Evolutionary conservation across 2,113 vertebrate genomes (phyloP).

Genomic region (Numenius arquata): DNA sequence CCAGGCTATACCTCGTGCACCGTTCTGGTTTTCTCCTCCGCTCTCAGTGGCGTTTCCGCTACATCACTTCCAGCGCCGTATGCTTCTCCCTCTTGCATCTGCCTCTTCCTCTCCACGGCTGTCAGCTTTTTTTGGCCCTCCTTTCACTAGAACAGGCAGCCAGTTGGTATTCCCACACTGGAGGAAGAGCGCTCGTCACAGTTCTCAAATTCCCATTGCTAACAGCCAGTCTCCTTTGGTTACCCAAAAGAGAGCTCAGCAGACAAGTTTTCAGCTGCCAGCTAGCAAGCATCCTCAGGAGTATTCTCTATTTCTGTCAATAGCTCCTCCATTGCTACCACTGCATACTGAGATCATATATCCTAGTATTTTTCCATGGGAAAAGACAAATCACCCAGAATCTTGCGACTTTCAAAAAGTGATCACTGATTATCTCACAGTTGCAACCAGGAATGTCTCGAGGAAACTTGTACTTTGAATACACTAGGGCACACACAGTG

Average conservation of each 20-base stretch:
- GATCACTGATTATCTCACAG: fast-evolving
- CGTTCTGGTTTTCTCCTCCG: fast-evolving
- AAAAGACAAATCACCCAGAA: neutral
- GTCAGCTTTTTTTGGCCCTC: neutral
- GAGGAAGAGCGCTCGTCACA: fast-evolving
- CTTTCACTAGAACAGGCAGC: neutral
- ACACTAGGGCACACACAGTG: neutral
- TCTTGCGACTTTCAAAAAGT: neutral
- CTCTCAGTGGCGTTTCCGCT: neutral
- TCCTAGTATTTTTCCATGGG: conserved; percentile 6
- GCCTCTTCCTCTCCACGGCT: neutral
- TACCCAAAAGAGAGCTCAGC: conserved; percentile 33
- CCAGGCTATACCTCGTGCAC: neutral
- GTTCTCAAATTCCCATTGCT: neutral
- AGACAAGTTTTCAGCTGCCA: conserved; percentile 24
- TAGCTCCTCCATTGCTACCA: neutral
- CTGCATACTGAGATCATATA: neutral
- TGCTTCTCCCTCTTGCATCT: neutral
- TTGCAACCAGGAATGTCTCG: neutral
- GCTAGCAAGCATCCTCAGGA: neutral
- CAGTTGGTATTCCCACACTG: neutral
- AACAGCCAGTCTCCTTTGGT: neutral
- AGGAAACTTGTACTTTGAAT: neutral
- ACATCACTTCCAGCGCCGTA: neutral
- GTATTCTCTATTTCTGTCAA: neutral